Base-by-base conservation (phyloP, 2,888 invertebrate species). In the Pardosa pseudoannulata region DNA sequence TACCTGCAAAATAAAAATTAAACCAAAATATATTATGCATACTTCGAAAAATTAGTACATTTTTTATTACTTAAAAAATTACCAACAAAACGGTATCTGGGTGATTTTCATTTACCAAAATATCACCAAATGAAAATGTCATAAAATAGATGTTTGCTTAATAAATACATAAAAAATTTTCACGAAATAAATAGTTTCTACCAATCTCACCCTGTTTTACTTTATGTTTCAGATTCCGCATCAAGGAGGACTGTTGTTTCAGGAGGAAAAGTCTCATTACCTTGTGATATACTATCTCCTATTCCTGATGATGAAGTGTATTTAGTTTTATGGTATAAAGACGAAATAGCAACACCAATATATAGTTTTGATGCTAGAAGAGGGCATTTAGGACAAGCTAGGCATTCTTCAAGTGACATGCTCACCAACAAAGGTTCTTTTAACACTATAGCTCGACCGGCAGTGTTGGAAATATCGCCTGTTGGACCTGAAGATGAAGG, bases 401-500 rank as follows among this genome's bases (percentile, higher is more conserved):
- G 85, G 9, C 88, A 88, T 67, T 79, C 96, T 50, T 95, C 95
- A 80, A 95, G 95, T 83, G 95, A 95, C 92, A 95, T 96, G 90
- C 96, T 96, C 92, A 96, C 96, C 36, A 94, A 95, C 88, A 94
- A 96, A 90, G 96, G 96, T 89, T 95, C 95, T 93, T 96, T 96
- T 93, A 93, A 94, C 90, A 94, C 95, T 74, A 93, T 95, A 83
- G 94, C 95, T 0, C 29, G 88, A 28, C 88, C 88, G 1, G 83
- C 88, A 1, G 80, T 81, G 36, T 73, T 88, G 19, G 87, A 88
- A 50, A 81, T 88, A 11, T 67, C 76, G 9, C 70, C 88, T 1
- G 95, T 97, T 91, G 95, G 96, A 92, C 93, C 96, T 64, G 95
- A 95, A 91, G 97, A 97, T 92, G 96, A 97, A 92, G 96, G 96